A percentile compares a stretch with the other conserved stretches of the same genome.
Conservation (phyloP, 2,113 vertebrate genomes). For the Phocoena sinus region DNA sequence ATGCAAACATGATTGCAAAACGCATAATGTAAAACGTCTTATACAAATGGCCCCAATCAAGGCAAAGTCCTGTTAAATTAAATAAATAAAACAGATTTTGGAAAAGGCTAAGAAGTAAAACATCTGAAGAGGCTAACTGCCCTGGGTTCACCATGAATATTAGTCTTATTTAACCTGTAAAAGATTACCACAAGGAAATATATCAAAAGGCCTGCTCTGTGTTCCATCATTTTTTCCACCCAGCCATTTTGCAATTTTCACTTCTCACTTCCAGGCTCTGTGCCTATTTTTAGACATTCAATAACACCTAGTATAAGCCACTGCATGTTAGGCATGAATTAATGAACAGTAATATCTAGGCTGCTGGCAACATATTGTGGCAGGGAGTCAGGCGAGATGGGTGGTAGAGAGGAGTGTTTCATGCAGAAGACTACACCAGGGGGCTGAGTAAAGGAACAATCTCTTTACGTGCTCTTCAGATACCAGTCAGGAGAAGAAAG, state of each 20-base stretch:
- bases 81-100: neutral
- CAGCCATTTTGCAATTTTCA: constrained; percentile 26
- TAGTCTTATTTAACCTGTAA: constrained; percentile 1
- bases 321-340: constrained; percentile 14
- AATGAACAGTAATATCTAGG: neutral
- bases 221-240: neutral
- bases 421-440: neutral
- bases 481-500: neutral
- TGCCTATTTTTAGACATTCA: constrained; percentile 44
- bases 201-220: constrained; percentile 1
- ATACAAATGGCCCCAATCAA: neutral
- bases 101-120: neutral
- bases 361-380: neutral
- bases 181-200: neutral
- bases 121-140: neutral
- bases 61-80: neutral
- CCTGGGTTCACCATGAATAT: neutral
- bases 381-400: neutral
- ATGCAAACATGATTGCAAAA: constrained; percentile 15
- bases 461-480: neutral
- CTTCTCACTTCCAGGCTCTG: constrained; percentile 22
- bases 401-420: neutral
- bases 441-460: neutral
- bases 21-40: neutral
- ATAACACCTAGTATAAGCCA: neutral